Evolutionary conservation across 2,797 vertebrate species (phyloP).

Genomic region (Enteromius afrohamiltoni): DNA sequence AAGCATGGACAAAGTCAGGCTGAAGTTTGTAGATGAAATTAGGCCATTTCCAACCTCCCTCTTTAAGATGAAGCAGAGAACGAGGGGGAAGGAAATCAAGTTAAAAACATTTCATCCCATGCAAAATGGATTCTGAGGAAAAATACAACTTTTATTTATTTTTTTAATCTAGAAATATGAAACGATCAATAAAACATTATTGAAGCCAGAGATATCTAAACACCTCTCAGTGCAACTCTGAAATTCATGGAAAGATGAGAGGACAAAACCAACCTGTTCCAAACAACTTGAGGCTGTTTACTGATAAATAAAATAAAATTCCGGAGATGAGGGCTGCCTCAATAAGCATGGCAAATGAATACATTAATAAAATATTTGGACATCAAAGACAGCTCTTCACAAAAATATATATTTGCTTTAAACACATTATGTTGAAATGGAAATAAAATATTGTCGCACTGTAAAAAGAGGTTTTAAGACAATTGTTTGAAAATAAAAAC

Average conservation of each 20-base stretch:
- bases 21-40: slow-evolving; percentile 27
- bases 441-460: slow-evolving; percentile 20
- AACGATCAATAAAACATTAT: slow-evolving; percentile 63
- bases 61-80: slow-evolving; percentile 2
- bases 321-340: slow-evolving; percentile 53
- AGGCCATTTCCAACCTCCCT: slow-evolving; percentile 28
- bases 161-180: slow-evolving; percentile 57
- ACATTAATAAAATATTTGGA: slow-evolving; percentile 65
- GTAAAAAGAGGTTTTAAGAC: slow-evolving; percentile 2
- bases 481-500: not conserved
- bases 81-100: slow-evolving; percentile 18
- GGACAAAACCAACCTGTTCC: slow-evolving; percentile 61
- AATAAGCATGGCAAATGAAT: slow-evolving; percentile 63
- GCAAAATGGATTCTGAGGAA: slow-evolving; percentile 47
- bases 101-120: slow-evolving; percentile 18
- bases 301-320: slow-evolving; percentile 65
- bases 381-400: slow-evolving; percentile 60
- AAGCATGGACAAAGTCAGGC: slow-evolving; percentile 34
- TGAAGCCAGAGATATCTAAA: slow-evolving; percentile 54
- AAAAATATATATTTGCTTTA: slow-evolving; percentile 42
- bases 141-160: slow-evolving; percentile 26
- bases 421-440: slow-evolving; percentile 32
- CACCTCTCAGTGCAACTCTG: slow-evolving; percentile 50
- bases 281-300: slow-evolving; percentile 65
- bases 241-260: slow-evolving; percentile 58